A percentile compares a stretch with the other conserved stretches of the same genome.
These are phyloP conservation scores for Maconellicoccus hirsutus DNA, from an alignment of 1,140 invertebrate genomes.

Conservation along the genomic window DNA sequence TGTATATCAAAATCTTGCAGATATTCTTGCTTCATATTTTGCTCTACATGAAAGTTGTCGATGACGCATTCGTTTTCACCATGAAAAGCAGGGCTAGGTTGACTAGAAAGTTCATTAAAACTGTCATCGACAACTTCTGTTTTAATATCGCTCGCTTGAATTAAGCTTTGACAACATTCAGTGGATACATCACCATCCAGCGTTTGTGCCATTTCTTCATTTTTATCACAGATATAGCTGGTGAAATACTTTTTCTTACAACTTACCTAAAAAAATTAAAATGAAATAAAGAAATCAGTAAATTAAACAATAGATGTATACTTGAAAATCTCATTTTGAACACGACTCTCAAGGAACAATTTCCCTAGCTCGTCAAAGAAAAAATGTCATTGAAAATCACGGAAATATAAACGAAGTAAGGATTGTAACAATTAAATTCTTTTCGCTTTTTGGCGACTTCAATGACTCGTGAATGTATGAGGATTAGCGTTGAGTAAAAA, in stretches of 20 bases:
- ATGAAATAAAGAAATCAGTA: too few relatives aligned
- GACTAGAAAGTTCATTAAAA: not conserved
- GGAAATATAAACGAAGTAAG: too few relatives aligned
- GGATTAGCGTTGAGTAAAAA: too few relatives aligned
- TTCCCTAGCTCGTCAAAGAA: too few relatives aligned
- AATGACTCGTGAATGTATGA: too few relatives aligned
- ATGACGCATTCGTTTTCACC: not conserved
- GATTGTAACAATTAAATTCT: too few relatives aligned
- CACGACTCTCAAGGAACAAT: too few relatives aligned
- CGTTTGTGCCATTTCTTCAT: not conserved
- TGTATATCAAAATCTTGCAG: not conserved
- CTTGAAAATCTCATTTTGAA: too few relatives aligned
- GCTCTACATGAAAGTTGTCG: not conserved
- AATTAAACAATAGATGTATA: too few relatives aligned
- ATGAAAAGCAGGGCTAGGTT: not conserved
- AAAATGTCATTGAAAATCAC: too few relatives aligned
- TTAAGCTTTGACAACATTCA: not conserved
- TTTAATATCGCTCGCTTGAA: not conserved
- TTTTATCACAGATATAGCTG: not conserved
- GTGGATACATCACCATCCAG: not conserved
- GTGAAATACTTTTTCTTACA: not conserved
- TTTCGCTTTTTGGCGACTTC: too few relatives aligned
- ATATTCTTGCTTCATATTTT: not conserved
- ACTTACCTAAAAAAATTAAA: too few relatives aligned
- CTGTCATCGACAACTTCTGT: not conserved